These are phyloP conservation scores for Lamprotornis superbus DNA, from an alignment of 2,113 vertebrate genomes.

Conservation along the genomic window DNA sequence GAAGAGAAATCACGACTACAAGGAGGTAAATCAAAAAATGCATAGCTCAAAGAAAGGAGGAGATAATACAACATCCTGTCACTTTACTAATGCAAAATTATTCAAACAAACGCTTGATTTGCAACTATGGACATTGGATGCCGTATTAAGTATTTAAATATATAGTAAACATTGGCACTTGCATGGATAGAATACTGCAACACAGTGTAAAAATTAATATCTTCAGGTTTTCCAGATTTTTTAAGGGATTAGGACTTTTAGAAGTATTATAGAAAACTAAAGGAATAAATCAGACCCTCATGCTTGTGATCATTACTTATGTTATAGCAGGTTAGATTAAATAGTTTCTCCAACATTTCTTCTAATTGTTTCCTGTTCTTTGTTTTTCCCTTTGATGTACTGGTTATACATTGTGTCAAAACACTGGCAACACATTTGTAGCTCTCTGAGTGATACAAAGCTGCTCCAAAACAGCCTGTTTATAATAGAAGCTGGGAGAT, in stretches of 20 bases:
- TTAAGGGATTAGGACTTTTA: not conserved
- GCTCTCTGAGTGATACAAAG: not conserved
- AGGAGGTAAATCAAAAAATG: constrained; percentile 77
- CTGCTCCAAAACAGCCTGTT: not conserved
- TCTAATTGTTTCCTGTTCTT: not conserved
- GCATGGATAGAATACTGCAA: not conserved
- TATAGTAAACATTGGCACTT: not conserved
- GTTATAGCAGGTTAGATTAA: not conserved
- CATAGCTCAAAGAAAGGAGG: not conserved
- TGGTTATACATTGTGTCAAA: not conserved
- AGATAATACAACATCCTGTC: not conserved
- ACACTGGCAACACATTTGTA: not conserved
- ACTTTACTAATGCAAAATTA: not conserved
- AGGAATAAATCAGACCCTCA: not conserved
- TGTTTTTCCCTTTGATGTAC: not conserved
- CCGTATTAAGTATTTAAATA: not conserved
- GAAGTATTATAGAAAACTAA: not conserved
- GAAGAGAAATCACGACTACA: constrained; percentile 85
- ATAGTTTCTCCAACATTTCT: not conserved
- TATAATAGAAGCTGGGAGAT: not conserved
- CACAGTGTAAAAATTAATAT: not conserved
- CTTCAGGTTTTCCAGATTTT: not conserved
- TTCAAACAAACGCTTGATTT: not conserved
- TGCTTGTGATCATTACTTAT: not conserved
- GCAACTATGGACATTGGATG: not conserved